phyloP scores from a whole-genome alignment of 2,797 vertebrate species.

The Prionace glauca region DNA sequence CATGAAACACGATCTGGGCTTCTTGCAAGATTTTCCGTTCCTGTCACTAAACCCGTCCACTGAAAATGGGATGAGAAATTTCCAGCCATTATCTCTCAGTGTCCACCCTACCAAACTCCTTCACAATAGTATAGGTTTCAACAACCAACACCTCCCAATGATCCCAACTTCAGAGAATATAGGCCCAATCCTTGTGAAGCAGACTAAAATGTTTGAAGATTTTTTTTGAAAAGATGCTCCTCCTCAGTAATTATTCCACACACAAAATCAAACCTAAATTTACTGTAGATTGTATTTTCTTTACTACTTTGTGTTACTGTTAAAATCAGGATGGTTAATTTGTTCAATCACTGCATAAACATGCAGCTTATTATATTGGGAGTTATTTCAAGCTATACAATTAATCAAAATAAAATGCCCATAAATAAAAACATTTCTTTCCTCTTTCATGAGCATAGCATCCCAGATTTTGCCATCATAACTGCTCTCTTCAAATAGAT shows the following conservation, averaged over 20 bases:
- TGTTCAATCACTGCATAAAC: neutral
- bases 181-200: neutral
- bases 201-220: neutral
- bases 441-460: neutral
- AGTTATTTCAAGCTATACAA: neutral
- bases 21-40: too few species aligned
- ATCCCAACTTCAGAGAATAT: too few species aligned
- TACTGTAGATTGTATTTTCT: neutral
- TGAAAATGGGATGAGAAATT: too few species aligned
- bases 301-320: neutral
- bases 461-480: neutral
- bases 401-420: slow-evolving; percentile 2
- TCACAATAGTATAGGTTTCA: too few species aligned
- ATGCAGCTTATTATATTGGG: neutral
- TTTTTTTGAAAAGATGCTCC: neutral
- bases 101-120: too few species aligned
- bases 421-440: slow-evolving; percentile 19
- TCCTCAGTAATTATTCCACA: neutral
- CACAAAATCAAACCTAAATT: neutral
- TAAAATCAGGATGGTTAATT: neutral
- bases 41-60: too few species aligned
- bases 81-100: too few species aligned
- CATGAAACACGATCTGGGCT: too few species aligned
- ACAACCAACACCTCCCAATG: too few species aligned
- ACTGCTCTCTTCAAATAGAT: neutral